A percentile compares a stretch with the other conserved stretches of the same genome.
phyloP scores from a whole-genome alignment of 2,888 invertebrate species.

The Mythimna ferrago region DNA sequence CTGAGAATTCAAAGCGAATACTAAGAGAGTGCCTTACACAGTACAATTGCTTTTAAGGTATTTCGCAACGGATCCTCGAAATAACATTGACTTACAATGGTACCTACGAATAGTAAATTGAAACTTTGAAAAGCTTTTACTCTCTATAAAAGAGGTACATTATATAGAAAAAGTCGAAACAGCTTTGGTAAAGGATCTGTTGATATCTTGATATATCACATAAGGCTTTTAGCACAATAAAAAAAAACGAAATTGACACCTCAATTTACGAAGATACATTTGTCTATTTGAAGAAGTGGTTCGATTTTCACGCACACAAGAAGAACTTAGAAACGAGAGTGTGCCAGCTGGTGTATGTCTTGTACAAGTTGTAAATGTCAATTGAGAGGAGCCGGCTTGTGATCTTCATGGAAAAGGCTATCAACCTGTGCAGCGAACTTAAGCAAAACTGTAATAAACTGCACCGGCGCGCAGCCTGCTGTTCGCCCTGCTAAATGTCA shows the following conservation, averaged over 20 bases:
- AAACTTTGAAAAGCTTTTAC: slow-evolving; percentile 54
- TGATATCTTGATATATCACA: slow-evolving; percentile 14
- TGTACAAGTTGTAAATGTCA: slow-evolving; percentile 55
- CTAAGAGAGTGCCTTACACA: slow-evolving; percentile 16
- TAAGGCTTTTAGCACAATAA: slow-evolving; percentile 19
- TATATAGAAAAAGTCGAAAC: slow-evolving; percentile 9
- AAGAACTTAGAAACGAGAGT: slow-evolving; percentile 25
- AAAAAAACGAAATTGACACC: slow-evolving; percentile 8
- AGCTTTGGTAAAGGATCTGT: slow-evolving; percentile 17
- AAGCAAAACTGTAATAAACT: slow-evolving; percentile 56
- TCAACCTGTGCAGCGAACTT: slow-evolving; percentile 35
- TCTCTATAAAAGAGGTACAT: slow-evolving; percentile 29
- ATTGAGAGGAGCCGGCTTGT: slow-evolving; percentile 46
- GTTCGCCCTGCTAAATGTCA: slow-evolving; percentile 30
- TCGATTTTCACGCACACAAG: slow-evolving; percentile 7
- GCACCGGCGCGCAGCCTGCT: slow-evolving; percentile 12
- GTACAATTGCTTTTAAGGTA: slow-evolving; percentile 46
- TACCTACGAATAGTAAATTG: slow-evolving; percentile 32
- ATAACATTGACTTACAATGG: slow-evolving; percentile 35
- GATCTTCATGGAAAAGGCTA: slow-evolving; percentile 29
- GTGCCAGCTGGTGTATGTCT: slow-evolving; percentile 25
- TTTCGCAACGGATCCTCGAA: slow-evolving; percentile 22
- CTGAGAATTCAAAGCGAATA: slow-evolving; percentile 31
- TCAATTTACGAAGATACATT: slow-evolving; percentile 6
- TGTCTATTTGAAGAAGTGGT: slow-evolving; percentile 7